Evolutionary conservation across 2,888 invertebrate genomes (phyloP).

Genomic region (Axea sp.): DNA sequence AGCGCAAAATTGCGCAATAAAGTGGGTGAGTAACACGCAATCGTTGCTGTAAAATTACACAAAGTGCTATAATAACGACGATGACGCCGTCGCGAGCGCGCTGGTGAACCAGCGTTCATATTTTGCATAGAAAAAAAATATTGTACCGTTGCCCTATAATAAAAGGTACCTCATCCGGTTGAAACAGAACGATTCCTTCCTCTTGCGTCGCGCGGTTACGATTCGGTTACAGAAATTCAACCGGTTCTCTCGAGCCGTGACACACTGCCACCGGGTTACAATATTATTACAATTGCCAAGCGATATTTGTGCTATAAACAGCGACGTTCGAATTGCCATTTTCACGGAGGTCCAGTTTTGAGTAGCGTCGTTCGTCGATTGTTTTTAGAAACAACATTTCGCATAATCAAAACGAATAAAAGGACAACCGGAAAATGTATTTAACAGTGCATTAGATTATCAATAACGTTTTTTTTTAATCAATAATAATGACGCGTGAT

Average conservation of each 20-base stretch:
- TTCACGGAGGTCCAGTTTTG: conserved; percentile 22
- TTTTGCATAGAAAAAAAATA: conserved; percentile 32
- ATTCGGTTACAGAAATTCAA: conserved; percentile 54
- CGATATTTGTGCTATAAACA: conserved; percentile 37
- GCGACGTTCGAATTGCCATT: too few relatives aligned
- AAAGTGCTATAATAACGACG: conserved; percentile 1
- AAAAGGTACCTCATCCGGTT: conserved; percentile 52
- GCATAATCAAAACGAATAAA: too few relatives aligned
- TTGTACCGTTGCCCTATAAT: conserved; percentile 16
- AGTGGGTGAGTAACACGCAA: conserved; percentile 4
- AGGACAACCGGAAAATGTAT: neutral
- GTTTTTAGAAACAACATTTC: too few relatives aligned
- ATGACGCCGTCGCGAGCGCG: conserved; percentile 9
- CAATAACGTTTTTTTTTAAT: conserved; percentile 4
- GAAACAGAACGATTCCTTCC: conserved; percentile 46
- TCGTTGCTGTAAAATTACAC: conserved; percentile 30
- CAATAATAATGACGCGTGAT: conserved; percentile 3
- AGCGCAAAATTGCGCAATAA: conserved; percentile 10
- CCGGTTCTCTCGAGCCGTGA: conserved; percentile 42
- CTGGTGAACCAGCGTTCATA: conserved; percentile 14
- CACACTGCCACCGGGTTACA: too few relatives aligned
- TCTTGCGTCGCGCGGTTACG: too few relatives aligned
- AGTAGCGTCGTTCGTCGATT: conserved; percentile 1
- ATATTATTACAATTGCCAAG: neutral
- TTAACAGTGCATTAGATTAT: conserved; percentile 19